phyloP scores from a whole-genome alignment of 2,888 invertebrate species.

The Loripinus fragilis region DNA sequence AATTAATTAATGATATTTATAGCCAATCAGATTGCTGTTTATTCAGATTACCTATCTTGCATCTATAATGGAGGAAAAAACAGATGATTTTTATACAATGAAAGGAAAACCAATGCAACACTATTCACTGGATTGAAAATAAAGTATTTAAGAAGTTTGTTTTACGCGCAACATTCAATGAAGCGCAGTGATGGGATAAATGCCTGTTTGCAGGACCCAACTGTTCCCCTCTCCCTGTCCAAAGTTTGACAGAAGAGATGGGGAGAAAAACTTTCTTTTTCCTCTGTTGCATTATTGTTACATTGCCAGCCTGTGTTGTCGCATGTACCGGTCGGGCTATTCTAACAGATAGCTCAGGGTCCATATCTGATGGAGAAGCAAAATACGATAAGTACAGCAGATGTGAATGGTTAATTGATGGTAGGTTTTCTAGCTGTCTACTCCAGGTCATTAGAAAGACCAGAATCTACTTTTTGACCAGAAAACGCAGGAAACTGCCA shows the following conservation, averaged over 20 bases:
- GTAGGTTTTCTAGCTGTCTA: too few species aligned
- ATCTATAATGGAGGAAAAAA: conserved; percentile 11
- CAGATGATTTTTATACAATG: background rate
- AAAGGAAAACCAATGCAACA: too few species aligned
- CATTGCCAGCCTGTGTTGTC: conserved; percentile 20
- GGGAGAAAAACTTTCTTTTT: conserved; percentile 11
- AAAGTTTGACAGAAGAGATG: conserved; percentile 9
- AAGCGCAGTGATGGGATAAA: background rate
- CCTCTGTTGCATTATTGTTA: background rate
- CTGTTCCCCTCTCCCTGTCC: background rate
- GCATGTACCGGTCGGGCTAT: conserved; percentile 46
- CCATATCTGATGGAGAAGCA: conserved; percentile 39
- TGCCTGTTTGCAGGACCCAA: background rate
- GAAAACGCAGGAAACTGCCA: too few species aligned
- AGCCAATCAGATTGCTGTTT: conserved; percentile 38
- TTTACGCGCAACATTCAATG: too few species aligned
- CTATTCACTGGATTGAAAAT: too few species aligned
- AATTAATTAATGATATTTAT: conserved; percentile 31
- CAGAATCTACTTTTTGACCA: too few species aligned
- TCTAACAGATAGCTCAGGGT: conserved; percentile 47
- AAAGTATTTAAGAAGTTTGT: too few species aligned
- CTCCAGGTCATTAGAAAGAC: too few species aligned
- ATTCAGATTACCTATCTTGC: background rate
- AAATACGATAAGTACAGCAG: conserved; percentile 58
- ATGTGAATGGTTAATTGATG: conserved; percentile 98